Percentiles rank a stretch among this genome's conserved stretches.
Conservation (phyloP, 2,888 invertebrate genomes). For the Athetis lepigone region DNA sequence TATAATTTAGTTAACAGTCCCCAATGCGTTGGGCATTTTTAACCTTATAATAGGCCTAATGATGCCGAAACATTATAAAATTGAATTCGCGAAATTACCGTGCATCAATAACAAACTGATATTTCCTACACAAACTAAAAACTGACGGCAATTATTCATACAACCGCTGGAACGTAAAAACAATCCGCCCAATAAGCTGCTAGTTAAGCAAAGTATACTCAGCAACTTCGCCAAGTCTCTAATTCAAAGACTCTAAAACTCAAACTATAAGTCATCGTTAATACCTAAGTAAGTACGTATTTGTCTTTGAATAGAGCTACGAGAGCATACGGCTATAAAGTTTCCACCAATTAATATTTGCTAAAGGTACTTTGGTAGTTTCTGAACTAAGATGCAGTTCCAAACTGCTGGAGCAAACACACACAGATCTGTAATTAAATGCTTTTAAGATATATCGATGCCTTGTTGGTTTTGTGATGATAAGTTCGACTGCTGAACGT, state of each 20-base stretch:
- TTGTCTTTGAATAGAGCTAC: slow-evolving; percentile 75
- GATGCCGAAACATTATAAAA: too few species aligned
- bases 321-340: slow-evolving; percentile 72
- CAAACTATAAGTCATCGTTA: slow-evolving; percentile 71
- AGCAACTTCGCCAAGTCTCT: slow-evolving; percentile 50
- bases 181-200: slow-evolving; percentile 5
- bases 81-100: too few species aligned
- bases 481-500: too few species aligned
- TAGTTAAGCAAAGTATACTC: slow-evolving; percentile 27
- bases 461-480: too few species aligned
- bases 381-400: slow-evolving; percentile 76
- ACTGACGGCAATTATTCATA: too few species aligned
- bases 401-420: slow-evolving; percentile 64
- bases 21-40: too few species aligned
- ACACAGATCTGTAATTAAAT: slow-evolving; percentile 67
- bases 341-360: slow-evolving; percentile 82
- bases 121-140: too few species aligned
- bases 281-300: slow-evolving; percentile 69
- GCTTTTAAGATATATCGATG: slow-evolving; percentile 49
- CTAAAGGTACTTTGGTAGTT: slow-evolving; percentile 79
- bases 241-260: slow-evolving; percentile 67
- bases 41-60: too few species aligned
- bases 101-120: too few species aligned
- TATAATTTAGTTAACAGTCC: too few species aligned
- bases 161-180: background rate